Evolutionary conservation across 2,797 vertebrate species (phyloP).

Genomic region (Trichosurus vulpecula): DNA sequence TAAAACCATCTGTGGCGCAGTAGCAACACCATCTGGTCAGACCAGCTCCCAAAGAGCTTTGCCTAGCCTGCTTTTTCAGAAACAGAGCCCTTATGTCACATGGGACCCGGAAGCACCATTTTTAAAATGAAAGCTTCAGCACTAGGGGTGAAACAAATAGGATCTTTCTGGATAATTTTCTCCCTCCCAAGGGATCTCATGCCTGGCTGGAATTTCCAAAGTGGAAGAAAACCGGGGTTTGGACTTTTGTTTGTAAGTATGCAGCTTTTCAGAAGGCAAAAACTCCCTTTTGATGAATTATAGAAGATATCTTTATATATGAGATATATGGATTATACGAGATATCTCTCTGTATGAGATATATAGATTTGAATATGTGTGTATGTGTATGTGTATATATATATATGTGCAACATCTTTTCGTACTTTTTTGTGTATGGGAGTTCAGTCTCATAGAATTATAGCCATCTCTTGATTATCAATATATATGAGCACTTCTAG

Average conservation of each 20-base stretch:
- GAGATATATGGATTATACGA: background rate
- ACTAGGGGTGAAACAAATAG: background rate
- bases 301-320: background rate
- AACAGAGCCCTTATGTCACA: background rate
- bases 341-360: background rate
- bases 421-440: background rate
- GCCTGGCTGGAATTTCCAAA: background rate
- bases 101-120: background rate
- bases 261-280: background rate
- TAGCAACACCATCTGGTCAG: conserved; percentile 36
- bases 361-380: background rate
- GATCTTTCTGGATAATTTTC: background rate
- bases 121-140: background rate
- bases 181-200: background rate
- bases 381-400: no score
- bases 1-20: background rate
- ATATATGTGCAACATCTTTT: background rate
- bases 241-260: background rate
- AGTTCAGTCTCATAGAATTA: background rate
- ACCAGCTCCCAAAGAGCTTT: background rate
- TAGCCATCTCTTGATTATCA: background rate
- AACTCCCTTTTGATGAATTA: background rate
- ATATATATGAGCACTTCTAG: background rate
- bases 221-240: background rate
- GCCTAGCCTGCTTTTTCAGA: background rate